Evolutionary conservation across 2,113 vertebrate genomes (phyloP).

Genomic region (Ceyx melanurus): DNA sequence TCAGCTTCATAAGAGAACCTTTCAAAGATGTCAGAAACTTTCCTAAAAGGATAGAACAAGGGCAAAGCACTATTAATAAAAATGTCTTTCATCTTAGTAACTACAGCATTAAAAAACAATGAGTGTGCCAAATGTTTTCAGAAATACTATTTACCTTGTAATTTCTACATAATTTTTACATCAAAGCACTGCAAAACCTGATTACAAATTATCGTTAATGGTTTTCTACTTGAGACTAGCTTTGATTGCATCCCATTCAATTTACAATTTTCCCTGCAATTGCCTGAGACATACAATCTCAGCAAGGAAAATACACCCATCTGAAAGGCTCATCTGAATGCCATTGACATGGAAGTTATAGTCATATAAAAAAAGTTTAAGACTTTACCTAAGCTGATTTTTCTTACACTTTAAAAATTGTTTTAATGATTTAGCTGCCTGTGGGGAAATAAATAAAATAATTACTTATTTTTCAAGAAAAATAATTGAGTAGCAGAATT

Average conservation of each 20-base stretch:
- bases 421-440: not conserved
- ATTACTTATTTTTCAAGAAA: not conserved
- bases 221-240: not conserved
- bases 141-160: not conserved
- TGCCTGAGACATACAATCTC: not conserved
- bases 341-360: not conserved
- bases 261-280: not conserved
- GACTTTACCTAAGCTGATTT: not conserved
- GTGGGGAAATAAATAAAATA: not conserved
- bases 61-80: not conserved
- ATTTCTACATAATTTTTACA: not conserved
- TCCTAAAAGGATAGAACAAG: not conserved
- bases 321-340: not conserved
- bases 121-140: not conserved
- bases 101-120: not conserved
- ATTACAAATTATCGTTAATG: not conserved
- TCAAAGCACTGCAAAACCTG: not conserved
- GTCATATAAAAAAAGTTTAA: not conserved
- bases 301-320: fast-evolving
- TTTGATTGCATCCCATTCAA: not conserved
- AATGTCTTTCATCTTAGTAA: not conserved
- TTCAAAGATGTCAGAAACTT: not conserved
- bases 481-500: not conserved
- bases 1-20: not conserved
- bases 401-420: not conserved